phyloP scores from a whole-genome alignment of 2,113 vertebrate species.

The Eublepharis macularius region DNA sequence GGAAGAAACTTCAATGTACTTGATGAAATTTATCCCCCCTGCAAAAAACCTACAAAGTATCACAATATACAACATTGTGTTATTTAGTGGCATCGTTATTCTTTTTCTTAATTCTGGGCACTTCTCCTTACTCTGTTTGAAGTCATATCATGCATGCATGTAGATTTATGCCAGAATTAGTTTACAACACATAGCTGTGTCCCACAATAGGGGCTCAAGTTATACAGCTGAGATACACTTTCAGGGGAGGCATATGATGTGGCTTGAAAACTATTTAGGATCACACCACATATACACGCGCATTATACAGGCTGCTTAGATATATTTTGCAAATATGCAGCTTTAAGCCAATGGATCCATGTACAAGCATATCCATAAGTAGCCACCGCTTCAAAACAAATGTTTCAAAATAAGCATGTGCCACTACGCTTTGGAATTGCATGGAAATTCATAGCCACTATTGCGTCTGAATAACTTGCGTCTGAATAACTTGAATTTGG shows the following conservation, averaged over 20 bases:
- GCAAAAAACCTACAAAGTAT: not conserved
- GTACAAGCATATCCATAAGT: too few species aligned
- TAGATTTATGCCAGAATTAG: not conserved
- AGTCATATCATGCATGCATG: not conserved
- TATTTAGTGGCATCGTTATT: not conserved
- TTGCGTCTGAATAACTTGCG: too few species aligned
- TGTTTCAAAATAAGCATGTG: too few species aligned
- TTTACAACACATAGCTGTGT: not conserved
- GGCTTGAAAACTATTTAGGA: not conserved
- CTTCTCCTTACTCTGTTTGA: not conserved
- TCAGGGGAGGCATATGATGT: not conserved
- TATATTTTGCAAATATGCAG: not conserved
- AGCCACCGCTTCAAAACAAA: not conserved
- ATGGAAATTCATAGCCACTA: too few species aligned
- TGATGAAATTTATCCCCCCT: not conserved
- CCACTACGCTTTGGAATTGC: too few species aligned
- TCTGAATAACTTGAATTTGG: too few species aligned
- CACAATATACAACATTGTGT: too few species aligned
- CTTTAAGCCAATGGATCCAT: not conserved
- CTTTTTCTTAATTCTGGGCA: not conserved
- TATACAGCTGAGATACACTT: not conserved
- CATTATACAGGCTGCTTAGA: not conserved
- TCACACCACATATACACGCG: not conserved
- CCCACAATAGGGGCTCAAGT: not conserved
- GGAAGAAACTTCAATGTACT: not conserved